Percentiles rank a stretch among this genome's conserved stretches.
Evolutionary conservation across 2,113 vertebrate species (phyloP).

Genomic region (Salvelinus fontinalis): DNA sequence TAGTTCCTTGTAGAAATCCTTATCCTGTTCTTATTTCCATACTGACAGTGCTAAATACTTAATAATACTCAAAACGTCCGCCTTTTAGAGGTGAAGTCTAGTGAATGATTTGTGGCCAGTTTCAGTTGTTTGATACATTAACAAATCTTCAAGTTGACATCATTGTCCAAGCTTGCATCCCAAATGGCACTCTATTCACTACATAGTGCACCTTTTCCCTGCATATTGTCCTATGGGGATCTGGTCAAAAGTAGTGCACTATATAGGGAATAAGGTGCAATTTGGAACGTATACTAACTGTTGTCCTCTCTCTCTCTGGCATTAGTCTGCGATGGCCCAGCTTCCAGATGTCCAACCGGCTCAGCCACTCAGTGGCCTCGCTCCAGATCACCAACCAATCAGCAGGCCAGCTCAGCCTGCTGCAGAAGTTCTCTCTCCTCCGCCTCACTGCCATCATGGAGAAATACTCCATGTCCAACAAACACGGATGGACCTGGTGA

Average conservation of each 20-base stretch:
- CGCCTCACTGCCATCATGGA: constrained; percentile 97
- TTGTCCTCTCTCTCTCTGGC: constrained; percentile 3
- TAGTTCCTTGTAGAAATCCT: not conserved
- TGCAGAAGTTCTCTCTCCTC: constrained; percentile 93
- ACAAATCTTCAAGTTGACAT: not conserved
- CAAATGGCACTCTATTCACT: too few species aligned
- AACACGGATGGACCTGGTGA: constrained; percentile 97
- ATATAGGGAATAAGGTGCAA: too few species aligned
- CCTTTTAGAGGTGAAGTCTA: not conserved
- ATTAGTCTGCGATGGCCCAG: constrained; percentile 87
- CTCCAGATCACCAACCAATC: constrained; percentile 93
- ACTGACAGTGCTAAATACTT: too few species aligned
- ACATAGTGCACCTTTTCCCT: too few species aligned
- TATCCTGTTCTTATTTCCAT: not conserved
- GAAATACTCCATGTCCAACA: constrained; percentile 94
- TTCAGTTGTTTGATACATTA: too few species aligned
- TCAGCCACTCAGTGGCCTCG: constrained; percentile 81
- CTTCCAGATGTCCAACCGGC: constrained; percentile 89
- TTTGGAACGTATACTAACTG: not conserved
- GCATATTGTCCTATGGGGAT: not conserved
- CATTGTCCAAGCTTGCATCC: too few species aligned
- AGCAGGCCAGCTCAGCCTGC: constrained; percentile 88
- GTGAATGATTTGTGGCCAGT: too few species aligned
- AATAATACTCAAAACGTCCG: not conserved
- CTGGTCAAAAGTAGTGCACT: too few species aligned